Conservation (phyloP, 2,113 vertebrate genomes). For the Ctenomys sociabilis region DNA sequence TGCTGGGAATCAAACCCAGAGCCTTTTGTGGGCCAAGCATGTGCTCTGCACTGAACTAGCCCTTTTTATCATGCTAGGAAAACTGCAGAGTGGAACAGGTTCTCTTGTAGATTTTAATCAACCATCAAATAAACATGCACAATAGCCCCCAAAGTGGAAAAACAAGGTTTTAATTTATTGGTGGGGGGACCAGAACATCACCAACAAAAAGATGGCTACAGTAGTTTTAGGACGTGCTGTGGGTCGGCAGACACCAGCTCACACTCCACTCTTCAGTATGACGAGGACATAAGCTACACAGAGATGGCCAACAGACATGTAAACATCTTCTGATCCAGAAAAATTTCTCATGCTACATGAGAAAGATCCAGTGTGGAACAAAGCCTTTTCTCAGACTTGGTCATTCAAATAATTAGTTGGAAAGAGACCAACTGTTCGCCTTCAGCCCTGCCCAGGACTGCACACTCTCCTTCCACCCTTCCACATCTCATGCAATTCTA, state of each 20-base stretch:
- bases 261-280: neutral
- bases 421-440: neutral
- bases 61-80: neutral
- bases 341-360: neutral
- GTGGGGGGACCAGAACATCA: neutral
- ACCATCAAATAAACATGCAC: neutral
- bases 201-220: neutral
- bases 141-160: slow-evolving; percentile 46
- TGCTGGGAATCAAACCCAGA: neutral
- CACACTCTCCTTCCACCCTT: neutral
- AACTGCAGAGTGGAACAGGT: neutral
- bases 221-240: neutral
- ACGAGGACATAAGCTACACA: neutral
- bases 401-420: neutral
- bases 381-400: neutral
- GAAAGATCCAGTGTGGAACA: slow-evolving; percentile 60
- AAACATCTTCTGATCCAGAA: slow-evolving; percentile 70
- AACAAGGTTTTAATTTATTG: slow-evolving; percentile 79
- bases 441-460: neutral
- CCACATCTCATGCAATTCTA: neutral
- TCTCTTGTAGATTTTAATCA: neutral
- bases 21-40: neutral
- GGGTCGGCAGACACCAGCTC: neutral
- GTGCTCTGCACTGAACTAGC: neutral
- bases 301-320: slow-evolving; percentile 32